Base-by-base conservation (phyloP, 2,113 vertebrate species). In the Pampusana beccarii region DNA sequence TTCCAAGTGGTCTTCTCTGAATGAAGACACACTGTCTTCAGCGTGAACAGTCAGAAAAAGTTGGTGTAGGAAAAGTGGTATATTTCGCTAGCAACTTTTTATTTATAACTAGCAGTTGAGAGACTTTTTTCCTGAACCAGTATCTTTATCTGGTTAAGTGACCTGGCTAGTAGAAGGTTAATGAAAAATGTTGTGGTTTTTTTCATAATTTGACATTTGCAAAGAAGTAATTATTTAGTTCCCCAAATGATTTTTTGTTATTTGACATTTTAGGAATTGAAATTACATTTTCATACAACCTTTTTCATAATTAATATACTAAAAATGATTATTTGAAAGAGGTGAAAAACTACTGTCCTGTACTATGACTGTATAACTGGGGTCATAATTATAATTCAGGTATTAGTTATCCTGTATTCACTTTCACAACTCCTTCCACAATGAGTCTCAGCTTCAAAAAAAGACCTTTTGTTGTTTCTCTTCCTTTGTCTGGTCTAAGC, bases 121-220 rank as follows among this genome's bases (percentile, higher is more conserved):
- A 80, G 21, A 21, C 2, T 31, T 28, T 56, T 33, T 31, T 8
- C 48, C 66, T 58, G 24, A 90, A 82, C 18, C 5, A 16, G 26
- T 46, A 13, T 61, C 20, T 72, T 78, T 88, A 61, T 61, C 34
- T 65, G 36, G 20, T 72, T 73, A 80, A 86, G 20, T 77, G 69
- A 74, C 19, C 62, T 54, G 15, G 38, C 54, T 84, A 69, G 18
- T 50, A 48, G 53, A 92, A 83, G 26, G 24, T 70, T 92, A 94
- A 80, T 73, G 80, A 82, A 92, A 92, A 93, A 86, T 56, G 5
- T 34, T 57, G 14, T 86, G 21, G 21, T 17, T 9, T 46, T 19
- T 92, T 91, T 96, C 80, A 83, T 57, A 84, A 80, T 83, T 28
- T 78, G 90, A 89, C 77, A 91, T 91, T 95, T 92, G 16, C 44